Evolutionary conservation across 2,888 invertebrate species (phyloP), one percentile per base, ranked within the genome.

Genomic region (Willowsia nigromaculata): DNA sequence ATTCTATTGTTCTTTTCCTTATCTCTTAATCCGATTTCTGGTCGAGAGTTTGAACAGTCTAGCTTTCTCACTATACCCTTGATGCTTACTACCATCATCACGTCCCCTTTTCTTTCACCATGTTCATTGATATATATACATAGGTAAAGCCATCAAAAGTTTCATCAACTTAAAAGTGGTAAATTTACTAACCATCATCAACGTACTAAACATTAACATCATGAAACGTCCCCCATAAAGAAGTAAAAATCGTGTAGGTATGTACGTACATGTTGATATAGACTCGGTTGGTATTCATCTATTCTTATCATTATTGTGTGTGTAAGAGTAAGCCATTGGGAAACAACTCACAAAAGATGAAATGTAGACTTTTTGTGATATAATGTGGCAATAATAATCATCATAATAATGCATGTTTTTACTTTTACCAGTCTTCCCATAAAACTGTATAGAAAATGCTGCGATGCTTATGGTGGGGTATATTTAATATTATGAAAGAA

Each of bases 351-450:
- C 13, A 25, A 33, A 43, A 78, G 27, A 84, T 84, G 88, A 88
- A 78, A 84, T 84, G 78, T 83, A 78, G 40, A 85, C 40, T 78
- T 84, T 84, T 81, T 85, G 59, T 85, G 65, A 80, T 78, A 47
- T 85, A 89, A 85, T 59, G 85, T 76, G 80, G 89, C 30, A 81
- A 85, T 85, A 80, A 80, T 85, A 80, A 89, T 88, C 88, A 88
- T 88, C 83, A 83, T 89, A 76, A 83, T 89, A 85, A 80, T 71
- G 62, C 53, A 84, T 68, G 65, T 85, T 86, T 50, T 40, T 83
- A 65, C 18, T 71, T 85, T 37, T 56, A 76, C 37, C 27, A 37
- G 0, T 37, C 13, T 37, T 37, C 13, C n/a, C 76, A 50, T 76
- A 25, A 74, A 71, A n/a, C 33, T 15, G 18, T 65, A 18, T 65